Base-by-base conservation (phyloP, 2,888 invertebrate species). In the Agrotis segetum region DNA sequence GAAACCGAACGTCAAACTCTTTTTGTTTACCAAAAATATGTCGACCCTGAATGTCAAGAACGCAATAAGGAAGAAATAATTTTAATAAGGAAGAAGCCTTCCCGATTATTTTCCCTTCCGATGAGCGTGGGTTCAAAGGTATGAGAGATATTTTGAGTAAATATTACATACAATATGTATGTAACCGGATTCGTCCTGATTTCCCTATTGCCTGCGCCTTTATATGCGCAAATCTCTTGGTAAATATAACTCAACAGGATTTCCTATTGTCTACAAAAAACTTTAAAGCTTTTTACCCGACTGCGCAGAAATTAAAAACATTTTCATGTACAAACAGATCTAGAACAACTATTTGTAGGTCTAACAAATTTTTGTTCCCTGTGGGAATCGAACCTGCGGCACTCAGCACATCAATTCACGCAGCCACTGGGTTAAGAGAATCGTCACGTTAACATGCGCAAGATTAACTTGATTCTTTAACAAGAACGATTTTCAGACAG, bases 111-210 rank as follows among this genome's bases (percentile, higher is more conserved):
- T 59, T 24, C 44, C 13, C 13, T 56, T n/a, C 16, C n/a, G 14
- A 52, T 19, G 47, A 40, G 49, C 52, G 44, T n/a, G 50, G 63
- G 60, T 56, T 81, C 69, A 60, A 67, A 77, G 78, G 19, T 21
- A 63, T 71, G 52, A 19, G 46, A 67, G 71, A 77, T 56, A 77
- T 77, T 77, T 77, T 66, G 44, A 53, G 71, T 77, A 82, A 71
- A 78, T 77, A 78, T 78, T 71, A 77, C 55, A 4, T 49, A 52
- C 14, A 14, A 34, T 40, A 40, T 40, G 40, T 40, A 40, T 40
- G 40, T 79, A 70, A 77, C n/a, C 62, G 47, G 77, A 49, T 17
- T 70, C 44, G 53, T 17, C 11, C 16, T 76, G 72, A 72, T 68
- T 77, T 80, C 59, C 62, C 66, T 66, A 19, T 17, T 52, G 66